Conservation (phyloP, 2,888 invertebrate species). For the Cephus pulcher region DNA sequence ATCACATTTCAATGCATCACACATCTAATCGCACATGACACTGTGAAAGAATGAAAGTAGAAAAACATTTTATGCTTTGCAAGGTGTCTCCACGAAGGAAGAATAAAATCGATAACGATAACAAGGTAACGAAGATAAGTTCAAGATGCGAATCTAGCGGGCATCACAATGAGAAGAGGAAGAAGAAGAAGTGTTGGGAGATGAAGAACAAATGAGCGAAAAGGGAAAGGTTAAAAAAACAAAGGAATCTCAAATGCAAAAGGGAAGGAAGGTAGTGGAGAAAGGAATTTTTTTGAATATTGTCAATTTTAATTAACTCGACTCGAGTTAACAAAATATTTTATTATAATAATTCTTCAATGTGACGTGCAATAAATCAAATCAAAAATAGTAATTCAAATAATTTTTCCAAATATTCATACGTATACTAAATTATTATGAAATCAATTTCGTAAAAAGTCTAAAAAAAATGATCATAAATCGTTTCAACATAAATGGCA, state of each 20-base stretch:
- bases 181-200: not conserved
- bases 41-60: not conserved
- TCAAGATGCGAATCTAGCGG: not conserved
- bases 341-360: too few relatives aligned
- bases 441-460: too few relatives aligned
- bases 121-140: too few relatives aligned
- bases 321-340: too few relatives aligned
- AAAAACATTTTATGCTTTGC: not conserved
- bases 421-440: too few relatives aligned
- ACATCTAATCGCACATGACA: not conserved
- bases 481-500: too few relatives aligned
- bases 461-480: too few relatives aligned
- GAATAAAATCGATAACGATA: not conserved
- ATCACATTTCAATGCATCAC: not conserved
- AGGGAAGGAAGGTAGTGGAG: not conserved
- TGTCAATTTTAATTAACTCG: too few relatives aligned
- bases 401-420: too few relatives aligned
- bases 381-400: too few relatives aligned
- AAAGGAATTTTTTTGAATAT: too few relatives aligned
- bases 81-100: not conserved
- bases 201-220: not conserved
- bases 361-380: too few relatives aligned
- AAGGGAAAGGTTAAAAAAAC: not conserved
- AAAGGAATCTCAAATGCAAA: not conserved
- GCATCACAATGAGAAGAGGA: not conserved